phyloP scores from a whole-genome alignment of 2,797 vertebrate genomes.

The Xenopus petersii region DNA sequence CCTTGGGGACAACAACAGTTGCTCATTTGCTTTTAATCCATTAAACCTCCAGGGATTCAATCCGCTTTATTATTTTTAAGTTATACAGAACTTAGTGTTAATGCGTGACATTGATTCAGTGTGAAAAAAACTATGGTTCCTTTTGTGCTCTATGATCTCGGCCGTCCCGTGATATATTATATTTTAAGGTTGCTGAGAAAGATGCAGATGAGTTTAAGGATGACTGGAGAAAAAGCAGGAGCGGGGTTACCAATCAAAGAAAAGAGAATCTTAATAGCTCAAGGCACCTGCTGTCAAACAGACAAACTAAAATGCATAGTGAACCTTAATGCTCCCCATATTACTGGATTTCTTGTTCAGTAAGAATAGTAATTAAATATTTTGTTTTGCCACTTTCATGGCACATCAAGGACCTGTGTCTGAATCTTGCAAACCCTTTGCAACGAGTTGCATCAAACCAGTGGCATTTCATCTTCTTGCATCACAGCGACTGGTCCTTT shows the following conservation, averaged over 20 bases:
- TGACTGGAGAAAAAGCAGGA: not conserved
- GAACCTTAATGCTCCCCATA: slow-evolving; percentile 43
- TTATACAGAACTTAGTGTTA: too few relatives aligned
- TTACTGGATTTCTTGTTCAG: slow-evolving; percentile 37
- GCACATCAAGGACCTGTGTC: slow-evolving; percentile 19
- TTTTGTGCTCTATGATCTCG: too few relatives aligned
- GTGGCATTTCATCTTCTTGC: slow-evolving; percentile 24
- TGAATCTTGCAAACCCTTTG: slow-evolving; percentile 30
- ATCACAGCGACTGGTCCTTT: slow-evolving; percentile 15
- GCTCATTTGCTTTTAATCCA: not conserved
- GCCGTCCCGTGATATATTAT: too few relatives aligned
- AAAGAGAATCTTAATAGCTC: slow-evolving; percentile 40
- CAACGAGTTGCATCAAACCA: slow-evolving; percentile 34
- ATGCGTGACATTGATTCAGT: too few relatives aligned
- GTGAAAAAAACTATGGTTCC: too few relatives aligned
- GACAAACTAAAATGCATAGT: slow-evolving; percentile 33
- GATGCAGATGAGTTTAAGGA: not conserved
- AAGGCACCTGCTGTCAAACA: slow-evolving; percentile 46
- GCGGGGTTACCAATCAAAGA: slow-evolving; percentile 19
- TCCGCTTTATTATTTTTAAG: too few relatives aligned
- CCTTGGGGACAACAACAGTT: not conserved
- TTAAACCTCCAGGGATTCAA: not conserved
- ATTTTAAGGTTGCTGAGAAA: not conserved
- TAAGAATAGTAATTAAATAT: slow-evolving; percentile 47
- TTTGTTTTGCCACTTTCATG: slow-evolving; percentile 47